phyloP scores from a whole-genome alignment of 92 coral and sea anemone genomes.

The Umimayanthus kanabou region DNA sequence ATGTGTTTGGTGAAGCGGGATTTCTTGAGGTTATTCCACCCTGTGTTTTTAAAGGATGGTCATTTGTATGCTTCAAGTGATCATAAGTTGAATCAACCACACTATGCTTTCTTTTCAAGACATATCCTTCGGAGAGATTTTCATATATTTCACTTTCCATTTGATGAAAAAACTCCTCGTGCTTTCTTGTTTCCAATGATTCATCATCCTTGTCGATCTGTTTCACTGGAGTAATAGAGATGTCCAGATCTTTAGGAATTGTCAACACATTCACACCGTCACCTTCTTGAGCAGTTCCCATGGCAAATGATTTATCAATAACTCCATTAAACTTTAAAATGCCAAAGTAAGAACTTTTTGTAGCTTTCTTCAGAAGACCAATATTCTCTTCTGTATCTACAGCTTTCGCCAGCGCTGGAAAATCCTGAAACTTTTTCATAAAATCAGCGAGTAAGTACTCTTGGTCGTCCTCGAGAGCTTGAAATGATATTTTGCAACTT shows the following conservation, averaged over 20 bases:
- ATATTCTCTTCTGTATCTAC: slow-evolving; percentile 15
- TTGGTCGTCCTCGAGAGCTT: neutral
- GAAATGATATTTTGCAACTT: slow-evolving; percentile 15
- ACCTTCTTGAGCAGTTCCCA: slow-evolving; percentile 28
- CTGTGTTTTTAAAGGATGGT: neutral
- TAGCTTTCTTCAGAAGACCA: slow-evolving; percentile 12
- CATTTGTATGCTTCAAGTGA: neutral
- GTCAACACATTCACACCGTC: slow-evolving; percentile 19
- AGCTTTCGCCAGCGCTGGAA: slow-evolving; percentile 19
- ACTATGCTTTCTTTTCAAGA: neutral
- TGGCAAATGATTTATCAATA: neutral
- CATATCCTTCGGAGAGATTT: neutral
- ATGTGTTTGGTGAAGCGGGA: slow-evolving; percentile 6
- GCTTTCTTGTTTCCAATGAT: neutral
- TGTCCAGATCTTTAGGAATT: slow-evolving; percentile 30
- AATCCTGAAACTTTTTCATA: slow-evolving; percentile 1
- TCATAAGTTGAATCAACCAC: neutral
- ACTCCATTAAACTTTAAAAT: neutral
- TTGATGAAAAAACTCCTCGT: neutral
- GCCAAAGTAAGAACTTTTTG: slow-evolving; percentile 18
- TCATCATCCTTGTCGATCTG: neutral
- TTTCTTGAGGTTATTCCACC: neutral
- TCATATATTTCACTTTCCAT: slow-evolving; percentile 34
- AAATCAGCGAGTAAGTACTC: slow-evolving; percentile 19
- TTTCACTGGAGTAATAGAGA: neutral